These are phyloP conservation scores for Notothenia rossii DNA, from an alignment of 2,113 vertebrate genomes.

Conservation along the genomic window DNA sequence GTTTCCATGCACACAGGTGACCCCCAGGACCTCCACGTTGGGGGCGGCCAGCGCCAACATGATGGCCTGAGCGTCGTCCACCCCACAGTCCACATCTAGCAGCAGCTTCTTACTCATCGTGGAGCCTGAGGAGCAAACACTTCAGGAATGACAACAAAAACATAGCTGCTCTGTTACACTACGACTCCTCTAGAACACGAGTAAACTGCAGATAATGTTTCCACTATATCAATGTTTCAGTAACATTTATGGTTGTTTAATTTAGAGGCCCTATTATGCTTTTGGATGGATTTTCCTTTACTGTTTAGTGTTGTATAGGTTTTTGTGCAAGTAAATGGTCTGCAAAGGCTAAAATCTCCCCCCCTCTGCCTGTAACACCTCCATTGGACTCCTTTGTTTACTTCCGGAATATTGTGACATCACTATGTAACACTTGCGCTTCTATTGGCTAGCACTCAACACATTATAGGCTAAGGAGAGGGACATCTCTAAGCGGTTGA, in stretches of 20 bases:
- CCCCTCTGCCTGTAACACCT: too few species aligned
- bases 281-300: too few species aligned
- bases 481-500: too few species aligned
- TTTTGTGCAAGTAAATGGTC: too few species aligned
- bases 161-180: background rate
- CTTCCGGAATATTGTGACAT: too few species aligned
- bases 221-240: background rate
- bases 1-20: constrained; percentile 85
- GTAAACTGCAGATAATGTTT: background rate
- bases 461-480: too few species aligned
- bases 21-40: constrained; percentile 77
- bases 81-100: constrained; percentile 84
- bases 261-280: too few species aligned
- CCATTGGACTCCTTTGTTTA: too few species aligned
- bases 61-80: constrained; percentile 86
- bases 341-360: too few species aligned
- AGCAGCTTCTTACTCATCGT: constrained; percentile 80
- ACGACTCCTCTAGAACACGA: background rate
- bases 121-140: constrained; percentile 33
- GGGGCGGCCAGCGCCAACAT: constrained; percentile 84
- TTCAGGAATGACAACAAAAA: background rate
- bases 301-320: too few species aligned
- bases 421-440: too few species aligned
- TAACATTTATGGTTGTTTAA: background rate
- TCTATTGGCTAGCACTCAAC: too few species aligned